Evolutionary conservation across 2,113 vertebrate species (phyloP).

Genomic region (Merops nubicus): DNA sequence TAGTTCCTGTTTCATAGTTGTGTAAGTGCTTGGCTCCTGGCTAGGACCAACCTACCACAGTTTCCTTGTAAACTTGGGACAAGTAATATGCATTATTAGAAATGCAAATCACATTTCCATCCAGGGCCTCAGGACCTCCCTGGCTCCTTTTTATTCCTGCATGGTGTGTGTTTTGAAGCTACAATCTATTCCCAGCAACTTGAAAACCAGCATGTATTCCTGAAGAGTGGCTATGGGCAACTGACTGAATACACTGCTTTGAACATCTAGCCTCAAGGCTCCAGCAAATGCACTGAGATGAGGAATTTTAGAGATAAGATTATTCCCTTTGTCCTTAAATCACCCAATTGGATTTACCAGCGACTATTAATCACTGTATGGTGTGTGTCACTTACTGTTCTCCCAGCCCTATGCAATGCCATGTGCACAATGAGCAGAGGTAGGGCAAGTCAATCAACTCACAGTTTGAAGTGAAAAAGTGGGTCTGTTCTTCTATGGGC

Average conservation of each 20-base stretch:
- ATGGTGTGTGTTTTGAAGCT: neutral
- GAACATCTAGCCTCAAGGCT: conserved; percentile 14
- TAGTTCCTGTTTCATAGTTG: neutral
- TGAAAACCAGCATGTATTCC: neutral
- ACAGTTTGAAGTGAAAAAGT: neutral
- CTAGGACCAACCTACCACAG: neutral
- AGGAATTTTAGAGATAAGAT: neutral
- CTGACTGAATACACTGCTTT: neutral
- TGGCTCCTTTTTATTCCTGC: neutral
- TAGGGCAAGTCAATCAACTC: neutral
- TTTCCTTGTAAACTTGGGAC: neutral
- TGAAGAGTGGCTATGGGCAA: neutral
- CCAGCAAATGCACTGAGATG: neutral
- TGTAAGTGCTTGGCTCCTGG: neutral
- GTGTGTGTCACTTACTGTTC: neutral
- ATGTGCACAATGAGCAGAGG: neutral
- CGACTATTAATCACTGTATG: neutral
- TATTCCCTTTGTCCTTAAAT: conserved; percentile 44
- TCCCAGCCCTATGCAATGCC: neutral
- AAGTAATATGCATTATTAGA: neutral
- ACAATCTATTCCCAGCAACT: neutral
- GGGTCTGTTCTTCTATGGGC: neutral
- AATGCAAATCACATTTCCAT: neutral
- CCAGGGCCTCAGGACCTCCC: neutral
- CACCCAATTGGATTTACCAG: neutral